Base-by-base conservation (phyloP, 2,797 vertebrate species). In the Zalophus californianus region DNA sequence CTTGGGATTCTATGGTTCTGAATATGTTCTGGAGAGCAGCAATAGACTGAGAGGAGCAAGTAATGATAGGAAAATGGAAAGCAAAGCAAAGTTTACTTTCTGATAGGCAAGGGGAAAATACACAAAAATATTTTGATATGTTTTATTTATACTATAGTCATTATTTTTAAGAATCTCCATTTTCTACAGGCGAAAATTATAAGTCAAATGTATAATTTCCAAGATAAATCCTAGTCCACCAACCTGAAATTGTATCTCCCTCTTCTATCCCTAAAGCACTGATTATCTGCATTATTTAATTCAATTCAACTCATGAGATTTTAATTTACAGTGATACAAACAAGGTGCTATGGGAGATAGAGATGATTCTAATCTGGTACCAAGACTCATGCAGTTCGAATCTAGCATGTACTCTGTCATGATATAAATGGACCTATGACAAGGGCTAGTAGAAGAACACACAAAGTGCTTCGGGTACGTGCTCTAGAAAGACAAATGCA, bases 141-240 rank as follows among this genome's bases (percentile, higher is more conserved):
- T 86, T 92, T 75, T 27, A 78, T 73, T 50, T 95, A 62, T 1
- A 70, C 54, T 21, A n/a, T 27, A 29, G n/a, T 73, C 90, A 38
- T 23, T 62, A 70, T 89, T 92, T 56, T 80, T 96, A 62, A 91
- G 10, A 83, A 54, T 72, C 86, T 50, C 41, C 5, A 73, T 85
- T 93, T 87, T 90, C 79, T 93, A 62, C 1, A 79, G 38, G 84
- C 35, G 89, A 14, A 97, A 96, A 48, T 86, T 80, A 84, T 70
- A 73, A 90, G 48, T 83, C 73, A 80, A 66, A 95, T 73, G 54
- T 32, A 70, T 91, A 66, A 86, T 73, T 32, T 88, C 38, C 64
- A 58, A 38, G 75, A 95, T 91, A 91, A 75, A 91, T 68, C 10
- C 35, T 32, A 89, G n/a, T 27, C n/a, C 9, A 75, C 41, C 44